A percentile compares a stretch with the other conserved stretches of the same genome.
phyloP scores from a whole-genome alignment of 2,113 vertebrate species.

The Platycercus adscitus region DNA sequence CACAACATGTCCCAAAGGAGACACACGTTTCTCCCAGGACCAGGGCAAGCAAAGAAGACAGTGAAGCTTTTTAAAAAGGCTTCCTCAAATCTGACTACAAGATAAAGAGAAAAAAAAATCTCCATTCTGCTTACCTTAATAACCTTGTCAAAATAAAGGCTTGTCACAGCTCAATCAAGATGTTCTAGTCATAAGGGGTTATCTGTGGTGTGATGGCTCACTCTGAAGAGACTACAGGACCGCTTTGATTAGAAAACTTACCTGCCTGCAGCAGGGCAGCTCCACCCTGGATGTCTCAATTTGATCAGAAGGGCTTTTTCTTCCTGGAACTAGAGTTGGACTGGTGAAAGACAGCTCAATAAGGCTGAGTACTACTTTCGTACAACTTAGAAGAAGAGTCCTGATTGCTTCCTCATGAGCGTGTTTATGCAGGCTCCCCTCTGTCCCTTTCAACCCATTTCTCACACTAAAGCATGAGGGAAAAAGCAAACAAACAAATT shows the following conservation, averaged over 20 bases:
- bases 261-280: background rate
- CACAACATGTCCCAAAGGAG: background rate
- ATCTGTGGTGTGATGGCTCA: background rate
- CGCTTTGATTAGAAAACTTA: background rate
- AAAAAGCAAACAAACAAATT: background rate
- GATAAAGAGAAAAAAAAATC: background rate
- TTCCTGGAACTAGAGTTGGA: background rate
- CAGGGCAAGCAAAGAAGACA: background rate
- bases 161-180: background rate
- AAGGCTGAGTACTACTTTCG: background rate
- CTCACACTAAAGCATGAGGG: background rate
- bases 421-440: background rate
- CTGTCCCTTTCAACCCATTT: background rate
- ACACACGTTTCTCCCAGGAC: accelerated
- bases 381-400: background rate
- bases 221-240: background rate
- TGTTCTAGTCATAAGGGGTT: background rate
- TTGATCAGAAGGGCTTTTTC: background rate
- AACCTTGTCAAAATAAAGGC: background rate
- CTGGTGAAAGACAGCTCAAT: background rate
- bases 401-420: accelerated
- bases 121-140: background rate
- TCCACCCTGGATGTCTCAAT: background rate
- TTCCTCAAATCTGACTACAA: background rate
- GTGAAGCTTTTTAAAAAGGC: background rate